phyloP scores from a whole-genome alignment of 2,888 invertebrate genomes.

The Yponomeuta plumbellus region DNA sequence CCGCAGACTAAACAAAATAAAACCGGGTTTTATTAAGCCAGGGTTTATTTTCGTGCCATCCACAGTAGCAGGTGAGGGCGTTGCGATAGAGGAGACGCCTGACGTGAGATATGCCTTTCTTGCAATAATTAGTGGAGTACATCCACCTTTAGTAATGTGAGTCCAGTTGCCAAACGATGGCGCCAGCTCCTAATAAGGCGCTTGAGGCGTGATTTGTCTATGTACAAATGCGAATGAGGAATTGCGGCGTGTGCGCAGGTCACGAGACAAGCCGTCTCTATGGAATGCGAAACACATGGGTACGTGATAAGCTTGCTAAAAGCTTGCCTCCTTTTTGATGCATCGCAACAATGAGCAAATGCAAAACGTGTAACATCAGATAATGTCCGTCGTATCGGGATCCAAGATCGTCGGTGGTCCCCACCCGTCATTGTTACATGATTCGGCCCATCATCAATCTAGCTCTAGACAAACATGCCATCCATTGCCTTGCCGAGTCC shows the following conservation, averaged over 20 bases:
- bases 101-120: neutral
- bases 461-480: neutral
- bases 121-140: neutral
- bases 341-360: too few relatives aligned
- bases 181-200: slow-evolving; percentile 12
- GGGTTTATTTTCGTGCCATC: neutral
- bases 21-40: neutral
- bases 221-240: slow-evolving; percentile 9
- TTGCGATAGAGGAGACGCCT: neutral
- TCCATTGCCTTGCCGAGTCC: neutral
- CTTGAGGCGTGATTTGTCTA: slow-evolving; percentile 9
- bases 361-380: too few relatives aligned
- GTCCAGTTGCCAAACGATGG: neutral
- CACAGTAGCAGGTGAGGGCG: neutral
- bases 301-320: neutral
- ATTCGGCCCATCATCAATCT: neutral
- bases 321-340: neutral
- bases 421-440: neutral
- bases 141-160: neutral
- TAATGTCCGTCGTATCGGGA: too few relatives aligned
- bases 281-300: slow-evolving; percentile 2
- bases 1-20: neutral
- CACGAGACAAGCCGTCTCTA: neutral
- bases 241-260: slow-evolving; percentile 1
- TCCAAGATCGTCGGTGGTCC: neutral